Base-by-base conservation (phyloP, 1,140 invertebrate species). In the Colletes gigas region DNA sequence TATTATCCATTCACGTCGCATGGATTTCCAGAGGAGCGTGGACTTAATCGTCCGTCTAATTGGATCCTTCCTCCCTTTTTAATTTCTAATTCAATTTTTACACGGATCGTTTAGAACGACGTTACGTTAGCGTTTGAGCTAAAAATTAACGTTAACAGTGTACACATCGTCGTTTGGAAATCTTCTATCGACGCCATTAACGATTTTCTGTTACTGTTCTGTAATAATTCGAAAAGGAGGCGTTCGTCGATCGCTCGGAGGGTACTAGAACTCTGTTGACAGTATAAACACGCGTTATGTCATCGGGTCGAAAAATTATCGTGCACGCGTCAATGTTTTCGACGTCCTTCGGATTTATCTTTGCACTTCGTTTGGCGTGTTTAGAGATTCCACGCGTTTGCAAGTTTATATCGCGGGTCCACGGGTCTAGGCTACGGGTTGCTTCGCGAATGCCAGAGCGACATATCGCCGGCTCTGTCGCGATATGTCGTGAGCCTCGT, bases 401-500 rank as follows among this genome's bases (percentile, higher is more conserved):
- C 54, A 55, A 55, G 4, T 55, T 55, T 17, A 55, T n/a, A 30
- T 30, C 30, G 30, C 30, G 3, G 54, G 7, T 57, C 4, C n/a
- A 5, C 5, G 15, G 54, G 54, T 17, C 54, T 17, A 57, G n/a
- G 54, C 15, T 57, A n/a, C 5, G 30, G 2, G 15, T 57, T 8
- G n/a, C n/a, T 21, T 19, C 9, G 21, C 12, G 4, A 1, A 4
- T 14, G 12, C 10, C n/a, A 39, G 3, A 15, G 8, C 5, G 14
- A 30, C n/a, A 0, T 70, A 21, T 52, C 15, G 21, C 44, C 19
- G 19, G 9, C n/a, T 30, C 39, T 21, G 65, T 67, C 41, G n/a
- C 59, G 67, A 60, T 71, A 60, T 60, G n/a, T 62, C 62, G 44
- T 44, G 4, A 78, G 67, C n/a, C 55, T 77, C 54, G 44, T 80